phyloP scores from a whole-genome alignment of 2,113 vertebrate species.

The Amia ocellicauda region DNA sequence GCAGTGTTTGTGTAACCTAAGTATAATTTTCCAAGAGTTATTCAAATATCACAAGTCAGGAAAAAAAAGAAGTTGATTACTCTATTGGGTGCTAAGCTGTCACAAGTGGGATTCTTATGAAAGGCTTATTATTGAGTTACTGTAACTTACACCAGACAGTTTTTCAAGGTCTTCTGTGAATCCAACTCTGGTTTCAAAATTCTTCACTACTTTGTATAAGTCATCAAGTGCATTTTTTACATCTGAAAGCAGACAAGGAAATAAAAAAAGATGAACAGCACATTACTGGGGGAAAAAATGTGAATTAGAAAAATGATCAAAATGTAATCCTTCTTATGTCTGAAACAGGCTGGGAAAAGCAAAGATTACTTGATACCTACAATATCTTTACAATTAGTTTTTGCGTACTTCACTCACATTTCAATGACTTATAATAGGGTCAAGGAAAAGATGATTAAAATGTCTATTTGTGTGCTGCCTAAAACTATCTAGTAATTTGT shows the following conservation, averaged over 20 bases:
- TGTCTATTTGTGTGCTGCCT: constrained; percentile 61
- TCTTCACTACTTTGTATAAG: constrained; percentile 81
- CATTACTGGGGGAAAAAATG: constrained; percentile 66
- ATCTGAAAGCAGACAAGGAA: constrained; percentile 66
- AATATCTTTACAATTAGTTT: constrained; percentile 65
- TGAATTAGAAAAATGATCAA: constrained; percentile 58
- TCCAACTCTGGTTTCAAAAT: constrained; percentile 83
- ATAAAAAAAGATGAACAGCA: constrained; percentile 28
- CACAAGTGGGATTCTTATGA: constrained; percentile 24
- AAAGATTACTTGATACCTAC: constrained; percentile 57
- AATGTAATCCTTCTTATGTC: constrained; percentile 65
- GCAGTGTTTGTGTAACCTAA: constrained; percentile 51
- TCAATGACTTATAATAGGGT: constrained; percentile 66
- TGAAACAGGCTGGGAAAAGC: constrained; percentile 35
- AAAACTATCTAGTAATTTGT: constrained; percentile 62
- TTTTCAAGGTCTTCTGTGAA: constrained; percentile 79
- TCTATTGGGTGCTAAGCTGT: constrained; percentile 3
- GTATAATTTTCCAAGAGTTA: constrained; percentile 49
- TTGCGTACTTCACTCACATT: constrained; percentile 57
- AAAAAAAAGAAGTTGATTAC: constrained; percentile 27
- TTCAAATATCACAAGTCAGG: constrained; percentile 49
- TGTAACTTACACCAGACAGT: constrained; percentile 74
- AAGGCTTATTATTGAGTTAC: constrained; percentile 49
- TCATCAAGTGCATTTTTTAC: constrained; percentile 81
- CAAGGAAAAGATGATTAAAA: constrained; percentile 80